Base-by-base conservation (phyloP, 2,797 vertebrate genomes). In the Acipenser ruthenus region DNA sequence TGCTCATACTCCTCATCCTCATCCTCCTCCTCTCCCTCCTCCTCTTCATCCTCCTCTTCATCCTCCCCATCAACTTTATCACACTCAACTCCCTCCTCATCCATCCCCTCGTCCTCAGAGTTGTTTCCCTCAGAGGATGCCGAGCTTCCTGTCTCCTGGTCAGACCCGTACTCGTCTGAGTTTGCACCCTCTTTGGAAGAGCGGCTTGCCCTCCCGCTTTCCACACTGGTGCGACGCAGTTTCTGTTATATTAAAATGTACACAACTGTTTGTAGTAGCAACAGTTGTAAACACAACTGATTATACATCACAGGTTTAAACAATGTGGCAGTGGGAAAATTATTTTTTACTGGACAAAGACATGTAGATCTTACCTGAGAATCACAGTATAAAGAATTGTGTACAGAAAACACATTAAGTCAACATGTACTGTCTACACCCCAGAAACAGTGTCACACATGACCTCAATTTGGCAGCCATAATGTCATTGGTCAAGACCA, bases 1-100 rank as follows among this genome's bases (percentile, higher is more conserved):
- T 89, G 86, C 55, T 96, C 95, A 23, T 95, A 95, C 0, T 94
- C 94, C 18, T 94, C 94, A 1, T 94, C 92, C 0, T 96, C 93
- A 0, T 93, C 90, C 0, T 90, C 91, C 1, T 87, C 92, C 1
- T 91, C 92, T 0, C 89, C 92, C 3, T 86, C 90, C 0, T 87
- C 92, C 0, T 88, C 91, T 0, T 93, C 91, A 0, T 90, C 89
- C 0, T 86, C 89, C 0, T 89, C 89, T 0, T 84, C 89, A 10
- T 88, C 91, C 37, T 87, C 89, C 67, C 85, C 90, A 0, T 72
- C 76, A 0, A 77, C 75, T 1, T 70, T 75, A 0, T 69, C 78
- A 3, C 73, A 74, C 1, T 78, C 79, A 0, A 80, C 86, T 1
- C 83, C 84, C 8, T 81, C 78, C 0, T 82, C 76, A 2, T 74